Base-by-base conservation (phyloP, 2,113 vertebrate species). In the Phrynocephalus versicolor region DNA sequence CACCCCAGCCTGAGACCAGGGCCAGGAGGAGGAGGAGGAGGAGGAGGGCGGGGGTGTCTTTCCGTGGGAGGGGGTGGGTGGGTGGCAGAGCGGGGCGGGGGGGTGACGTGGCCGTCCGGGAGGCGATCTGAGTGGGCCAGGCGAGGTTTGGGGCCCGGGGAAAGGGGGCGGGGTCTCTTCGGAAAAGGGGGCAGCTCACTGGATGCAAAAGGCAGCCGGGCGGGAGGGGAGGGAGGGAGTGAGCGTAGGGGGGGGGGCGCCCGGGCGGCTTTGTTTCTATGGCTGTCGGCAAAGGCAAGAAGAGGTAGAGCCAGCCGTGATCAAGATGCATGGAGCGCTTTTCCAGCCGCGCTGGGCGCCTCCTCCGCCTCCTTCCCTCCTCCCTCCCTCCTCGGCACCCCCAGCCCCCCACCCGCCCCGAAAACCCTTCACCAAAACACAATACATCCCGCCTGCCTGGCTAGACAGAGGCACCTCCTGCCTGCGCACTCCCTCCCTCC, bases 211-310 rank as follows among this genome's bases (percentile, higher is more conserved):
- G 18, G 10, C n/a, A 25, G n/a, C n/a, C n/a, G n/a, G n/a, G n/a
- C n/a, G n/a, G n/a, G n/a, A n/a, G 1, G 45, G n/a, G 15, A 13
- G 18, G 37, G 15, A 51, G 21, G 25, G 13, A 33, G 39, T 33
- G 15, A 33, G 12, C n/a, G 25, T 30, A 16, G 18, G 23, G 35
- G 55, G 55, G 35, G 23, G 57, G 60, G 27, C 12, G 21, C 30
- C 62, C 10, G 21, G 60, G 60, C 33, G 27, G 74, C 73, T 76
- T 85, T 84, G 82, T 84, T 84, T 65, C 72, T 23, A 51, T 15
- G 82, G 74, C 74, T 70, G 83, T 35, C n/a, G 10, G 5, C 39
- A n/a, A 39, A 78, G 72, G 74, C n/a, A n/a, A n/a, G 64, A 73
- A 58, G 57, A 85, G 78, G 35, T 62, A 76, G 18, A 64, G 64